Conservation (phyloP, 2,888 invertebrate species). For the Sicus ferrugineus region DNA sequence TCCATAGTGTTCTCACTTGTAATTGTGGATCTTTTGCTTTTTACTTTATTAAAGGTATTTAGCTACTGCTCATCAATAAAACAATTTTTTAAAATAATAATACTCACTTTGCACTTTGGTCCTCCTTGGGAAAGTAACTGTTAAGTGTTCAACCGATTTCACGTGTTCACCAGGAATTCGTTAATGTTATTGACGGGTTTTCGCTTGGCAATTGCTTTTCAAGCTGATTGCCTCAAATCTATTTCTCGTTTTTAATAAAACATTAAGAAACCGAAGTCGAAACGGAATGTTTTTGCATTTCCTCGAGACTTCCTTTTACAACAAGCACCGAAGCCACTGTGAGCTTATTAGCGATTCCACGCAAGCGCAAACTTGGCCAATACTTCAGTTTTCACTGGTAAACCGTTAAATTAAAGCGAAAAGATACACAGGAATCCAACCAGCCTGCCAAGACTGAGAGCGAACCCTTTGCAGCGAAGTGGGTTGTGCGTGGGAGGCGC, state of each 20-base stretch:
- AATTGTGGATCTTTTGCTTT: no score
- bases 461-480: not conserved
- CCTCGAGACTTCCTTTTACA: constrained; percentile 21
- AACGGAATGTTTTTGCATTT: constrained; percentile 13
- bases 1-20: no score
- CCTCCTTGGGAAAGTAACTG: not conserved
- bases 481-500: not conserved
- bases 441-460: not conserved
- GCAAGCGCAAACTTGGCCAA: constrained; percentile 25
- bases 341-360: constrained; percentile 28
- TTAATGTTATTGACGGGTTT: not conserved
- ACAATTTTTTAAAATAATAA: no score
- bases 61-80: no score
- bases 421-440: not conserved
- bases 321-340: not conserved
- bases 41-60: no score
- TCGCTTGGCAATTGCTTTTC: not conserved
- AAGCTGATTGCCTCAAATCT: no score
- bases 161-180: not conserved
- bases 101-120: not conserved
- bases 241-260: constrained; percentile 10
- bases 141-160: not conserved
- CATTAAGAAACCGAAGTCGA: not conserved
- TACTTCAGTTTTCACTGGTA: constrained; percentile 11
- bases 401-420: constrained; percentile 3